A percentile compares a stretch with the other conserved stretches of the same genome.
These are phyloP conservation scores for Alloscopus bannaensis DNA, from an alignment of 2,888 invertebrate species.

Conservation along the genomic window DNA sequence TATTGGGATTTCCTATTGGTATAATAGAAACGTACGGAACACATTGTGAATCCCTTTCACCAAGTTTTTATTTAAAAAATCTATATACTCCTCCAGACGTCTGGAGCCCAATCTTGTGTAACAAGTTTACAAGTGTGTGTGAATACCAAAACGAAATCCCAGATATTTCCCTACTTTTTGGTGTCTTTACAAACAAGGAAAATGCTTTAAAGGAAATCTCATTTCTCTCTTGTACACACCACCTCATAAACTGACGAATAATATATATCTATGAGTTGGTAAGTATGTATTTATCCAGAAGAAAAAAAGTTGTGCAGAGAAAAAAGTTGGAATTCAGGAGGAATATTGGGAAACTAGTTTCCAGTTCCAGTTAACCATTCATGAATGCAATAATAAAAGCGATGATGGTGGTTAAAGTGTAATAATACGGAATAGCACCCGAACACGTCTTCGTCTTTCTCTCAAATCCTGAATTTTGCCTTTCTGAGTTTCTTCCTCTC, in stretches of 20 bases:
- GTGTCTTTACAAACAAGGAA: conserved; percentile 30
- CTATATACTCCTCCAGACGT: conserved; percentile 6
- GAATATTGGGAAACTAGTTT: conserved; percentile 39
- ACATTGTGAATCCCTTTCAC: neutral
- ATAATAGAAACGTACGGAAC: no score
- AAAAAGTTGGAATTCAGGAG: neutral
- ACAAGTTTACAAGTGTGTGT: no score
- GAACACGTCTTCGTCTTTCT: neutral
- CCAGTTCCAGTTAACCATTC: neutral
- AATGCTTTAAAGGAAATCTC: conserved; percentile 30
- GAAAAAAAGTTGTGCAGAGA: neutral
- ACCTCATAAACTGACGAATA: neutral
- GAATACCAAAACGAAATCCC: neutral
- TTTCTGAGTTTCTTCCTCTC: no score
- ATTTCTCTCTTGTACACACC: conserved; percentile 7
- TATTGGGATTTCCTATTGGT: no score
- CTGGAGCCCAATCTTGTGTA: conserved; percentile 38
- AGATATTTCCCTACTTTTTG: neutral
- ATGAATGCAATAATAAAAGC: conserved; percentile 32
- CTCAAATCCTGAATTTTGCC: no score
- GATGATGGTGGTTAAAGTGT: no score
- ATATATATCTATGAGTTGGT: neutral
- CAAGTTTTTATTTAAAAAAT: no score
- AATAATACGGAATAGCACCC: conserved; percentile 10
- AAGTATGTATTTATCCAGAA: conserved; percentile 2